Evolutionary conservation across 2,888 invertebrate genomes (phyloP).

Genomic region (Trichogramma evanescens): DNA sequence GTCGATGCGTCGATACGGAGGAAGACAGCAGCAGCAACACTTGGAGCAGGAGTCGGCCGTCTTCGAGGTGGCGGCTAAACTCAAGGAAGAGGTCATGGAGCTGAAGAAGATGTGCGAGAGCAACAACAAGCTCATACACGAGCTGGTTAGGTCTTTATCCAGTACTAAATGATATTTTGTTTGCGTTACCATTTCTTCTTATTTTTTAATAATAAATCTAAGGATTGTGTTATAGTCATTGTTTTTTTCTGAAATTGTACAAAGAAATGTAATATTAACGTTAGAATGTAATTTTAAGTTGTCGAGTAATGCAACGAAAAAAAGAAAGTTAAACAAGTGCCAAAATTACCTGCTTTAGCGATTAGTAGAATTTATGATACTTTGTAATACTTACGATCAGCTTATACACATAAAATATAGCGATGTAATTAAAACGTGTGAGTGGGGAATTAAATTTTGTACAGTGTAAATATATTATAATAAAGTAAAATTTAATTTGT

Average conservation of each 20-base stretch:
- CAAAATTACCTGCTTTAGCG: neutral
- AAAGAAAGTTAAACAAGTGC: neutral
- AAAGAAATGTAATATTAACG: neutral
- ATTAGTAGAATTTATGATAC: neutral
- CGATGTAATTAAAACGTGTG: no score
- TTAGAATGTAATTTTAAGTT: neutral
- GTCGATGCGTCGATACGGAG: slow-evolving; percentile 22
- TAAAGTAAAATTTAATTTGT: neutral
- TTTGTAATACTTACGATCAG: neutral
- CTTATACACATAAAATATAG: neutral
- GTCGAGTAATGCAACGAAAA: neutral
- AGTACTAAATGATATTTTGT: slow-evolving; percentile 11
- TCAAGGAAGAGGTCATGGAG: slow-evolving; percentile 34
- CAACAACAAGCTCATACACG: slow-evolving; percentile 37
- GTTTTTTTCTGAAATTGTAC: neutral
- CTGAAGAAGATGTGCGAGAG: slow-evolving; percentile 36
- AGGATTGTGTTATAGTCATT: neutral
- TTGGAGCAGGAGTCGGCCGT: slow-evolving; percentile 23
- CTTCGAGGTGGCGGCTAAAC: slow-evolving; percentile 22
- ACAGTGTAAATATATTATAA: slow-evolving; percentile 14
- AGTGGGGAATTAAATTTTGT: neutral
- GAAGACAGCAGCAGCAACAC: neutral
- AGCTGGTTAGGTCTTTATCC: slow-evolving; percentile 30
- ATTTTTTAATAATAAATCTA: no score
- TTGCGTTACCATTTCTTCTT: neutral